phyloP scores from a whole-genome alignment of 1,140 invertebrate species.

The Solen grandis region DNA sequence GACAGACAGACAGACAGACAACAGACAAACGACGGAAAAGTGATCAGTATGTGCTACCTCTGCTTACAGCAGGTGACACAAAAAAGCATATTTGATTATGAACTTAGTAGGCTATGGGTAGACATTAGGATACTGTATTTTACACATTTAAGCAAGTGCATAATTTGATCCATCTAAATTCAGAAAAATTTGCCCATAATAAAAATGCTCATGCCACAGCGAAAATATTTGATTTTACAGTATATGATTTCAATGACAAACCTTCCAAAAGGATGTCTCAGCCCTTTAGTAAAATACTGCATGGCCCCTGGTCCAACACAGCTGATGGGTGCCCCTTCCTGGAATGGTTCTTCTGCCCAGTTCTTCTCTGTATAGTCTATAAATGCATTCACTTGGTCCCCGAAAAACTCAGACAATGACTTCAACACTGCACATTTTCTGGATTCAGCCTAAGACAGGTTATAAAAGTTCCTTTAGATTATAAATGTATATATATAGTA shows the following conservation, averaged over 20 bases:
- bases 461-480: too few species aligned
- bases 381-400: constrained; percentile 69
- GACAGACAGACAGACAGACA: too few species aligned
- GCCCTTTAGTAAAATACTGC: constrained; percentile 69
- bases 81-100: too few species aligned
- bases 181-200: too few species aligned
- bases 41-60: too few species aligned
- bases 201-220: too few species aligned
- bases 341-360: constrained; percentile 79
- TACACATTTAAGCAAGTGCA: neutral
- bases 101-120: neutral
- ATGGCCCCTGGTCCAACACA: constrained; percentile 75
- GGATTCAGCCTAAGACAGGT: constrained; percentile 63
- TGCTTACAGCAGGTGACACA: too few species aligned
- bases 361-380: constrained; percentile 79
- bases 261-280: constrained; percentile 74
- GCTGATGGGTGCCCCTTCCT: constrained; percentile 77
- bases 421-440: constrained; percentile 77
- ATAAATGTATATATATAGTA: too few species aligned
- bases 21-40: too few species aligned
- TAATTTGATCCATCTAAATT: too few species aligned
- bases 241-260: constrained; percentile 30
- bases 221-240: too few species aligned
- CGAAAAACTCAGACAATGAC: constrained; percentile 78
- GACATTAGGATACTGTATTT: neutral